phyloP scores from a whole-genome alignment of 2,888 invertebrate genomes.

The Cephus spinipes region DNA sequence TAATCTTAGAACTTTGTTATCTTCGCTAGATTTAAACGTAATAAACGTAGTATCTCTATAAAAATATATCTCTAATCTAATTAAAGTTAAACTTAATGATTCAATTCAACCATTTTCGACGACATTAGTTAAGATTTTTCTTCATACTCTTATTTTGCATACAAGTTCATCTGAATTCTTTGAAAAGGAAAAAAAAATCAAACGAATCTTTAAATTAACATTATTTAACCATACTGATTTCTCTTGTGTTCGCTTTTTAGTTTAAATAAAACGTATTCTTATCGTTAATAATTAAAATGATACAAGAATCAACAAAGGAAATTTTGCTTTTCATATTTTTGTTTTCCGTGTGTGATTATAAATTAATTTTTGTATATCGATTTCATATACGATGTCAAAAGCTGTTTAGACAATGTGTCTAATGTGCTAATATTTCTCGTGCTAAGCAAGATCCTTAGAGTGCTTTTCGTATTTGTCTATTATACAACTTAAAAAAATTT shows the following conservation, averaged over 20 bases:
- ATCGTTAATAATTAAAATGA: neutral
- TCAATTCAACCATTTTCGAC: conserved; percentile 26
- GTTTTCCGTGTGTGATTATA: neutral
- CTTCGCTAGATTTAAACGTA: conserved; percentile 36
- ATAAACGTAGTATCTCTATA: conserved; percentile 44
- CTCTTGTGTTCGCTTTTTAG: neutral
- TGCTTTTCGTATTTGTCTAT: neutral
- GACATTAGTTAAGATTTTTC: neutral
- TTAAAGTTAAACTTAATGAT: conserved; percentile 31
- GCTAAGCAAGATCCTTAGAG: neutral
- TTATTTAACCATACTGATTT: neutral
- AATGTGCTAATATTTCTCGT: neutral
- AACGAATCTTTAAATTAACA: neutral
- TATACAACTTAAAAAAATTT: neutral
- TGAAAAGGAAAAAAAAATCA: neutral
- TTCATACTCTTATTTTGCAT: neutral
- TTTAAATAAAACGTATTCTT: neutral
- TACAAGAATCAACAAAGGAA: neutral
- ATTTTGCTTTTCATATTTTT: neutral
- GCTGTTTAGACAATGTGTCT: neutral
- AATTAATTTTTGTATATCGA: neutral
- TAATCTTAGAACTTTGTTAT: conserved; percentile 29
- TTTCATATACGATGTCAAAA: neutral
- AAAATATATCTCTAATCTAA: conserved; percentile 51
- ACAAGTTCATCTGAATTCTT: neutral